Evolutionary conservation across 2,888 invertebrate species (phyloP).

Genomic region (Muscina levida): DNA sequence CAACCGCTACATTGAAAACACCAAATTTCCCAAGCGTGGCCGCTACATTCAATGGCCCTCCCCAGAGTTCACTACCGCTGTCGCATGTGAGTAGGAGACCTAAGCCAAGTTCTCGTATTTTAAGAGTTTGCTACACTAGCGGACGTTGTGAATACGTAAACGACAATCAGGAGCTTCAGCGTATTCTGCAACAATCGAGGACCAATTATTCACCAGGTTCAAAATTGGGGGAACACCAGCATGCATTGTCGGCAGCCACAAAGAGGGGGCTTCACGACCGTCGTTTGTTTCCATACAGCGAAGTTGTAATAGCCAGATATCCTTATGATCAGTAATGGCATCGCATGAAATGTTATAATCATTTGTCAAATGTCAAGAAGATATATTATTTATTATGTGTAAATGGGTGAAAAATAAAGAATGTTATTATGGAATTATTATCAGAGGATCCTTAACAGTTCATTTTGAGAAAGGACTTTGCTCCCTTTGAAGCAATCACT

Average conservation of each 20-base stretch:
- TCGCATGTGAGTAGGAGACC: not conserved
- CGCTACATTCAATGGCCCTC: conserved; percentile 53
- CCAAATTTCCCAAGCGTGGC: conserved; percentile 37
- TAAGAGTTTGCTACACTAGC: conserved; percentile 69
- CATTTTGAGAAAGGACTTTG: too few relatives aligned
- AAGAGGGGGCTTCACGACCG: conserved; percentile 51
- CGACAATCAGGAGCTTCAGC: conserved; percentile 69
- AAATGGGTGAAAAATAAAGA: too few relatives aligned
- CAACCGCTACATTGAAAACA: conserved; percentile 17
- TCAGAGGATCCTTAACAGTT: too few relatives aligned
- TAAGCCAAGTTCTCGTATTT: conserved; percentile 69
- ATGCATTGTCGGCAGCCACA: not conserved
- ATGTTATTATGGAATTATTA: too few relatives aligned
- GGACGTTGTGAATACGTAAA: conserved; percentile 70
- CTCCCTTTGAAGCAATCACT: too few relatives aligned
- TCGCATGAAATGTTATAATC: too few relatives aligned
- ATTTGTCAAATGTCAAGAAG: too few relatives aligned
- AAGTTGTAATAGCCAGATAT: conserved; percentile 61
- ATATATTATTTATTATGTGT: too few relatives aligned
- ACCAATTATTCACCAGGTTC: not conserved
- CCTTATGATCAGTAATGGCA: conserved; percentile 65
- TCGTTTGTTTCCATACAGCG: conserved; percentile 64
- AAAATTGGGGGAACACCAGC: not conserved
- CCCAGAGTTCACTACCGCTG: not conserved
- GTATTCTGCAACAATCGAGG: conserved; percentile 64